Conservation (phyloP, 1,140 invertebrate species). For the Bathynomus jamesi region DNA sequence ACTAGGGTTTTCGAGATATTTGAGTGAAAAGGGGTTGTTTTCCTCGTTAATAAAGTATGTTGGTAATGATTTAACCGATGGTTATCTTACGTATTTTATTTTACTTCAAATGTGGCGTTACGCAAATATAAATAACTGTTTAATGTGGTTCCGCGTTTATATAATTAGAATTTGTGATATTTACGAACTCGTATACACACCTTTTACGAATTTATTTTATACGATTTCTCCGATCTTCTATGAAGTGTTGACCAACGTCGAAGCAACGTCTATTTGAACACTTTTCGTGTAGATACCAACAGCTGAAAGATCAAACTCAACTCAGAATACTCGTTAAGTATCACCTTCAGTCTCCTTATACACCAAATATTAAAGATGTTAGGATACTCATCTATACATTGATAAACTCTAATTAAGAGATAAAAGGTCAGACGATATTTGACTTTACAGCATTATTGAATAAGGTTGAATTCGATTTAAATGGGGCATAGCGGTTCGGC, state of each 20-base stretch:
- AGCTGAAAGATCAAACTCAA: not conserved
- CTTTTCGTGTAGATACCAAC: not conserved
- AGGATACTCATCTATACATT: not conserved
- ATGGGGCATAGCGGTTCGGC: conserved; percentile 14
- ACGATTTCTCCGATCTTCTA: not conserved
- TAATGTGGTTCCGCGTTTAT: conserved; percentile 30
- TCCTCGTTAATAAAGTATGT: conserved; percentile 1
- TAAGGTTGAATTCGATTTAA: conserved; percentile 19
- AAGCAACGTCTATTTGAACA: not conserved
- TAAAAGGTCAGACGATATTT: conserved; percentile 24
- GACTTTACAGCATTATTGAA: conserved; percentile 10
- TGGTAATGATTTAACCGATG: not conserved
- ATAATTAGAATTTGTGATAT: conserved; percentile 10
- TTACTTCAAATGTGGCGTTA: conserved; percentile 20
- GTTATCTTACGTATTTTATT: conserved; percentile 9
- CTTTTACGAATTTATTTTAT: not conserved
- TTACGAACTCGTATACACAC: not conserved
- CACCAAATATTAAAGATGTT: not conserved
- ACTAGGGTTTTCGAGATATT: conserved; percentile 13
- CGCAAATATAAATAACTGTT: conserved; percentile 32
- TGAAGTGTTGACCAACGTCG: not conserved
- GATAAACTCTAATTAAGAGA: conserved; percentile 1
- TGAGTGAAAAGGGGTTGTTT: conserved; percentile 22
- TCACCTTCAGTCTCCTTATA: not conserved
- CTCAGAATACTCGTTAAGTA: not conserved